Evolutionary conservation across 2,888 invertebrate genomes (phyloP).

Genomic region (Keiferia lycopersicella): DNA sequence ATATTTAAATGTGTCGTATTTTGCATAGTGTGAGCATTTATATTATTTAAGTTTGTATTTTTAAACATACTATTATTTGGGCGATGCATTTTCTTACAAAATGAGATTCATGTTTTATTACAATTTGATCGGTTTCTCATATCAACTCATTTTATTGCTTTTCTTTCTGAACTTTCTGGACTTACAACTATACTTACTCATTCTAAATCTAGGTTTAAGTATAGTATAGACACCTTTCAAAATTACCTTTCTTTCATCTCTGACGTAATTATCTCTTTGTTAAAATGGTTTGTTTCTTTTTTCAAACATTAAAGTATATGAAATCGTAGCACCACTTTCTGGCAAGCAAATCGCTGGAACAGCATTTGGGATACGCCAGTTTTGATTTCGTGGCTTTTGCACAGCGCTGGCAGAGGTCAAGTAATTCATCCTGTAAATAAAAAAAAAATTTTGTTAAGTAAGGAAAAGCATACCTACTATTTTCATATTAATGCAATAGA

Average conservation of each 20-base stretch:
- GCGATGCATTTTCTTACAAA: conserved; percentile 22
- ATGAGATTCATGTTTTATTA: conserved; percentile 57
- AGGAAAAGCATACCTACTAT: too few species aligned
- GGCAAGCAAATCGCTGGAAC: conserved; percentile 79
- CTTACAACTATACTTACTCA: neutral
- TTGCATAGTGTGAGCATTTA: too few species aligned
- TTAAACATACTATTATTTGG: too few species aligned
- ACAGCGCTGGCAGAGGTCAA: conserved; percentile 82
- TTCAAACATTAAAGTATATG: conserved; percentile 69
- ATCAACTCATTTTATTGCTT: neutral
- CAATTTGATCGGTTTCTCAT: neutral
- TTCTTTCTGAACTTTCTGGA: too few species aligned
- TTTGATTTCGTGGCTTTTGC: conserved; percentile 82
- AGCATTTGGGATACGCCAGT: conserved; percentile 82
- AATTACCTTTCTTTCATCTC: conserved; percentile 1
- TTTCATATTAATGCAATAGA: too few species aligned
- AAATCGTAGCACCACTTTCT: conserved; percentile 82
- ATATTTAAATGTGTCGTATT: too few species aligned
- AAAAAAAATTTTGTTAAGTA: conserved; percentile 2
- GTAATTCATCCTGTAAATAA: conserved; percentile 68
- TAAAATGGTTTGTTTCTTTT: neutral
- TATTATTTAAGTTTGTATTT: too few species aligned
- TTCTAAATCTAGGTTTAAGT: neutral
- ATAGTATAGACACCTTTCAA: neutral
- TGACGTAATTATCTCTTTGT: neutral